A percentile compares a stretch with the other conserved stretches of the same genome.
phyloP scores from a whole-genome alignment of 2,797 vertebrate genomes.

The Onychomys leucogaster region DNA sequence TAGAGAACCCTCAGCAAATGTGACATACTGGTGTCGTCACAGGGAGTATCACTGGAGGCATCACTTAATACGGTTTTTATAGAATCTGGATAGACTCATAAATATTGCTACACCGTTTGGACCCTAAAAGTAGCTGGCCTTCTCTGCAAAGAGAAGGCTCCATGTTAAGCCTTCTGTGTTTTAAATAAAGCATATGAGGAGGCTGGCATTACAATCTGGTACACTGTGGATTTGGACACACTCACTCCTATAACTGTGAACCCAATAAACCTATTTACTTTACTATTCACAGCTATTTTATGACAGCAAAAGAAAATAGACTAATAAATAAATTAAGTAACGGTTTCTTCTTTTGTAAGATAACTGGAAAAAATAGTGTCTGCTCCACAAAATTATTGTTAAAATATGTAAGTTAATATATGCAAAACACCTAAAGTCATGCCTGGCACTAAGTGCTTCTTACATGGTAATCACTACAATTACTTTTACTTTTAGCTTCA shows the following conservation, averaged over 20 bases:
- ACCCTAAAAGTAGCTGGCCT: neutral
- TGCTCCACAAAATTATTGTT: neutral
- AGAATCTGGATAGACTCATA: neutral
- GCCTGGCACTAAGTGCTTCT: too few species aligned
- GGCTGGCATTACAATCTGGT: neutral
- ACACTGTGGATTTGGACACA: neutral
- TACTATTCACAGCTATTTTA: neutral
- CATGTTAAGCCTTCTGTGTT: neutral
- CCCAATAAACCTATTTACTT: neutral
- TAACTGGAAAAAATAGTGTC: neutral
- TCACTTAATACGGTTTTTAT: too few species aligned
- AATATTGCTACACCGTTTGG: neutral
- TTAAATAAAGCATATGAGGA: neutral
- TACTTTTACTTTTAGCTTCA: neutral
- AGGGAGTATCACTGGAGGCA: too few species aligned
- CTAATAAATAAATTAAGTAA: neutral
- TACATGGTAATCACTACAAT: neutral
- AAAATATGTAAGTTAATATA: neutral
- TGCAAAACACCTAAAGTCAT: neutral
- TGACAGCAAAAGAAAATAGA: neutral
- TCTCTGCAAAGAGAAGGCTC: neutral
- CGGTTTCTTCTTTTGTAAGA: neutral
- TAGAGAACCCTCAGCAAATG: neutral
- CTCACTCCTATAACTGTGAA: neutral
- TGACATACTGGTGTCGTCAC: fast-evolving